Evolutionary conservation across 2,888 invertebrate species (phyloP), one percentile per base, ranked within the genome.

Genomic region (Cryptocephalus moraei): DNA sequence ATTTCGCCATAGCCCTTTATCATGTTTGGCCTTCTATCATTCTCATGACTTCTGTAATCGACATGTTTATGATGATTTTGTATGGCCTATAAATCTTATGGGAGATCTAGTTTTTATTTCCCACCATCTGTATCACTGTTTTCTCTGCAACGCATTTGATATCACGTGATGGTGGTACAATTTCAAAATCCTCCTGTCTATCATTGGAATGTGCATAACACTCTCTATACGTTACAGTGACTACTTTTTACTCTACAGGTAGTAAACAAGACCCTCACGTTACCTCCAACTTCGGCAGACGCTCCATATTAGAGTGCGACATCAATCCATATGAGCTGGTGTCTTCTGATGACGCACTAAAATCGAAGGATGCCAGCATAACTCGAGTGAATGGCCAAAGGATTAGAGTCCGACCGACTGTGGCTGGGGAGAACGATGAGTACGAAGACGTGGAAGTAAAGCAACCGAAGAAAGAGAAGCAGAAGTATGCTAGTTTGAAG

Each of bases 321-420:
- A 85, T 90, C 38, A 90, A 89, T 69, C 88, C 90, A 3, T 90
- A 90, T 65, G 85, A 87, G 55, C 74, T 90, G 63, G 81, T 89
- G 59, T 81, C 85, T 8, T 55, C 61, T 11, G 62, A 74, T 66
- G 62, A 74, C 66, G 52, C 62, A n/a, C 13, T 43, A 8, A 41
- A 41, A 22, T 42, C 48, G 39, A 56, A 58, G 51, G 60, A 59
- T 44, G 44, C 62, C 10, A 62, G 61, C 46, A 63, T 69, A 32
- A 66, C 66, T 9, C 54, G 66, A 39, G 64, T 69, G 9, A 68
- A 65, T 49, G 67, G 68, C 36, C 68, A 70, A 56, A 62, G 74
- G 62, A 66, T 75, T 64, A 56, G 75, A 63, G 52, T 68, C 57
- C 48, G 73, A 62, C 66, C 74, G 3, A 48, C 50, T 10, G 12